These are phyloP conservation scores for Drosophila nigrodunni DNA, from an alignment of 1,140 invertebrate species.

Conservation along the genomic window DNA sequence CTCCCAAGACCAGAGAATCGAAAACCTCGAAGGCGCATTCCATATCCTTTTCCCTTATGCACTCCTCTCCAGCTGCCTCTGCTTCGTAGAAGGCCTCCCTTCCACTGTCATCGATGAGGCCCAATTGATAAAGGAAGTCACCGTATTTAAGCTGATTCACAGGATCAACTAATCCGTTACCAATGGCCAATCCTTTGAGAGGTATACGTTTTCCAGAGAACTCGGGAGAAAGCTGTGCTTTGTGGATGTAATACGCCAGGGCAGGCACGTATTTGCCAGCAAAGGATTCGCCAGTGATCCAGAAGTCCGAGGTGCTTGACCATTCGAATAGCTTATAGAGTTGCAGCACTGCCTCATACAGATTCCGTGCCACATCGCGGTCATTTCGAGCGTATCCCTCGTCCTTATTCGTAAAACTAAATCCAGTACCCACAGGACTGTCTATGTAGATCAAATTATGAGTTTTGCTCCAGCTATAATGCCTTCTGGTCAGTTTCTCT, in stretches of 20 bases:
- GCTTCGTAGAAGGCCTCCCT: constrained; percentile 87
- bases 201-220: constrained; percentile 85
- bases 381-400: constrained; percentile 88
- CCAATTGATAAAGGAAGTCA: constrained; percentile 92
- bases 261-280: constrained; percentile 93
- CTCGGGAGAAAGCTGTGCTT: constrained; percentile 62
- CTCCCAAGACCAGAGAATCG: constrained; percentile 89
- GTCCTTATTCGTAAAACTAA: constrained; percentile 88
- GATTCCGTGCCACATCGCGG: constrained; percentile 87
- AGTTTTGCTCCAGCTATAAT: constrained; percentile 90
- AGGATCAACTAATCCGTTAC: constrained; percentile 93
- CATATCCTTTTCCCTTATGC: constrained; percentile 88
- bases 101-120: constrained; percentile 89
- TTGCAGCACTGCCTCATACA: constrained; percentile 88
- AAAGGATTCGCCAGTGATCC: constrained; percentile 94
- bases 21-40: constrained; percentile 88
- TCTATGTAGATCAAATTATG: constrained; percentile 93
- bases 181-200: constrained; percentile 91
- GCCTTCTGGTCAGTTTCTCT: constrained; percentile 85
- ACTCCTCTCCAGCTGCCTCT: constrained; percentile 86
- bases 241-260: constrained; percentile 89
- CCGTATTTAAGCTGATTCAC: constrained; percentile 91
- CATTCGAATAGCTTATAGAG: constrained; percentile 91
- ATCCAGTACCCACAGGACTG: constrained; percentile 94
- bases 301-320: constrained; percentile 88